A percentile compares a stretch with the other conserved stretches of the same genome.
Conservation (phyloP, 2,113 vertebrate species). For the Natator depressus region DNA sequence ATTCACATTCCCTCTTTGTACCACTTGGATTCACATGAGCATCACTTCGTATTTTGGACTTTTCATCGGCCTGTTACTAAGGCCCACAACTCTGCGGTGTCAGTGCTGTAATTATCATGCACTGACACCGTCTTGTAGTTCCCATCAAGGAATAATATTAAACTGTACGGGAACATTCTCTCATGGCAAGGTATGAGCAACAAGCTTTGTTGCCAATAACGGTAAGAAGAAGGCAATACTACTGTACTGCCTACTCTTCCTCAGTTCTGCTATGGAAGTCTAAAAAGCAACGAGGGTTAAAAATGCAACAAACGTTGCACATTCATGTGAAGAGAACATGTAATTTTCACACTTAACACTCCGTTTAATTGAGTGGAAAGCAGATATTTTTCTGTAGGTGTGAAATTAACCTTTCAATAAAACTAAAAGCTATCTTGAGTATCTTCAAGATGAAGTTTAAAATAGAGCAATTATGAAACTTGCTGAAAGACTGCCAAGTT, state of each 20-base stretch:
- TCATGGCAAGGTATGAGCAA: background rate
- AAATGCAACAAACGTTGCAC: constrained; percentile 3
- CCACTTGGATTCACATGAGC: background rate
- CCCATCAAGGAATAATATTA: background rate
- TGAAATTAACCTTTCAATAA: constrained; percentile 79
- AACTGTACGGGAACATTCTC: accelerated
- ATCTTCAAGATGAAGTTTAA: constrained; percentile 75
- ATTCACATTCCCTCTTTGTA: background rate
- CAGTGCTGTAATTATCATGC: accelerated
- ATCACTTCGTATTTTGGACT: background rate
- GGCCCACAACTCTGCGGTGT: accelerated
- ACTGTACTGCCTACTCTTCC: background rate
- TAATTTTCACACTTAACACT: constrained; percentile 64
- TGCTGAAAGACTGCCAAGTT: constrained; percentile 70
- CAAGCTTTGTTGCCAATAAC: accelerated
- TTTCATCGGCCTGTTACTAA: background rate
- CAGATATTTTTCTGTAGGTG: constrained; percentile 63
- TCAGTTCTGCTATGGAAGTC: accelerated
- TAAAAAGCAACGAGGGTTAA: constrained; percentile 1
- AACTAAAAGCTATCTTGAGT: constrained; percentile 68
- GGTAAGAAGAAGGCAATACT: accelerated
- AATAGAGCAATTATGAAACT: constrained; percentile 77
- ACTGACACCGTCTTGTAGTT: background rate
- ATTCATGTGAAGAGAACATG: background rate
- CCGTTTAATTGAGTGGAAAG: constrained; percentile 59